A percentile compares a stretch with the other conserved stretches of the same genome.
Conservation (phyloP, 2,888 invertebrate species). For the Argyresthia goedartella region DNA sequence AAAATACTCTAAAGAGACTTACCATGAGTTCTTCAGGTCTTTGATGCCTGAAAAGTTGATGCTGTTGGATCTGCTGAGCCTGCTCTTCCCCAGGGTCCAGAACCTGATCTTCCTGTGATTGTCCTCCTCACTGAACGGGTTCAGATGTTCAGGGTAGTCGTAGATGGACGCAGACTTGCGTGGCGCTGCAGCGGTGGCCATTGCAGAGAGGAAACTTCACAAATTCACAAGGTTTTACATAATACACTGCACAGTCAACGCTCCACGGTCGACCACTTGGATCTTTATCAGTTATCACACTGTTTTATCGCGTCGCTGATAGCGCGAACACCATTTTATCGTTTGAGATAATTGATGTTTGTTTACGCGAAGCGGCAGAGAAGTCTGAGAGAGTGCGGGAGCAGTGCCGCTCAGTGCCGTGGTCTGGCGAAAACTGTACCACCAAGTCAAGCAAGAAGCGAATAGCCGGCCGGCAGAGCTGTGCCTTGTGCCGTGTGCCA, state of each 20-base stretch:
- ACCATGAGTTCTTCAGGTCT: constrained; percentile 72
- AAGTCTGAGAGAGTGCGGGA: constrained; percentile 1
- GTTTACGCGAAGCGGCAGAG: constrained; percentile 33
- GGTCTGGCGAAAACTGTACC: constrained; percentile 33
- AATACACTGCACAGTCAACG: constrained; percentile 32
- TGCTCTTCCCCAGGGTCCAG: constrained; percentile 69
- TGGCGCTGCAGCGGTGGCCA: constrained; percentile 51
- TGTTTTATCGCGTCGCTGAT: constrained; percentile 53
- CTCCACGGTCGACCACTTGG: constrained; percentile 44
- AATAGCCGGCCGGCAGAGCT: neutral
- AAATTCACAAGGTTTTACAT: constrained; percentile 52
- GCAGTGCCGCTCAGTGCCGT: constrained; percentile 38
- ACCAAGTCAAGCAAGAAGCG: neutral
- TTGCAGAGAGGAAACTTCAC: constrained; percentile 23
- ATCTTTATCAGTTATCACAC: constrained; percentile 62
- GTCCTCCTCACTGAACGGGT: constrained; percentile 80
- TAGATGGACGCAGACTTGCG: constrained; percentile 71
- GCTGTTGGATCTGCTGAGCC: constrained; percentile 67
- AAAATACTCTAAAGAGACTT: constrained; percentile 25
- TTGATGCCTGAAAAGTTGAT: constrained; percentile 73
- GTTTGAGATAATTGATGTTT: constrained; percentile 56
- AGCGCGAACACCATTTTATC: constrained; percentile 53
- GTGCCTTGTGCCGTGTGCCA: constrained; percentile 4
- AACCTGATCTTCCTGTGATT: constrained; percentile 74
- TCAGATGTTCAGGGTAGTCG: constrained; percentile 82